phyloP scores from a whole-genome alignment of 2,113 vertebrate species.

The Hypocryptadius cinnamomeus region DNA sequence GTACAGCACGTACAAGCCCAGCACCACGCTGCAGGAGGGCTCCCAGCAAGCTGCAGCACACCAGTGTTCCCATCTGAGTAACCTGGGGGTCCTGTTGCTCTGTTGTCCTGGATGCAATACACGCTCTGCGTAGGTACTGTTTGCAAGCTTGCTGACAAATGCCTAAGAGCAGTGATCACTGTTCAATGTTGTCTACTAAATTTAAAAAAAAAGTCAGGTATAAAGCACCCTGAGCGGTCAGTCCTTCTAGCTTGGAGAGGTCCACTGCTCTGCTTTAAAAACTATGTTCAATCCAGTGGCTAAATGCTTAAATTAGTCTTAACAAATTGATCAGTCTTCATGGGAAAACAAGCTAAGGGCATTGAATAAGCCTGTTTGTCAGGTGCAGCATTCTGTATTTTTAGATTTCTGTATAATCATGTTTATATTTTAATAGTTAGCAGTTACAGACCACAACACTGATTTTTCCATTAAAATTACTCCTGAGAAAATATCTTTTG shows the following conservation, averaged over 20 bases:
- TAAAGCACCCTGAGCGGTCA: background rate
- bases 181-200: background rate
- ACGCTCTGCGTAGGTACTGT: fast-evolving
- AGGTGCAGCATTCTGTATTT: background rate
- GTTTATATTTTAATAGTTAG: background rate
- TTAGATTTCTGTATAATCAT: background rate
- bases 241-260: background rate
- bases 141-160: background rate
- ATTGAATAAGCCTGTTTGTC: background rate
- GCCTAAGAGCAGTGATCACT: background rate
- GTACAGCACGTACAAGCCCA: background rate
- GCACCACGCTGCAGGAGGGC: background rate
- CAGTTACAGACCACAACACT: background rate
- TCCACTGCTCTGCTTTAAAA: background rate
- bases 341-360: background rate
- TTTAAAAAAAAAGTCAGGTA: background rate
- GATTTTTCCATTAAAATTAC: background rate
- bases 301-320: background rate
- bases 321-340: background rate
- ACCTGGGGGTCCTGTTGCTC: background rate
- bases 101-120: background rate
- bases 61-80: background rate
- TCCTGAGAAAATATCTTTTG: background rate
- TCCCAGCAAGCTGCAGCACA: background rate
- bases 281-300: background rate